Evolutionary conservation across 64 coral and sea anemone species (phyloP), one percentile per base, ranked within the genome.

Genomic region (Orbicella faveolata): DNA sequence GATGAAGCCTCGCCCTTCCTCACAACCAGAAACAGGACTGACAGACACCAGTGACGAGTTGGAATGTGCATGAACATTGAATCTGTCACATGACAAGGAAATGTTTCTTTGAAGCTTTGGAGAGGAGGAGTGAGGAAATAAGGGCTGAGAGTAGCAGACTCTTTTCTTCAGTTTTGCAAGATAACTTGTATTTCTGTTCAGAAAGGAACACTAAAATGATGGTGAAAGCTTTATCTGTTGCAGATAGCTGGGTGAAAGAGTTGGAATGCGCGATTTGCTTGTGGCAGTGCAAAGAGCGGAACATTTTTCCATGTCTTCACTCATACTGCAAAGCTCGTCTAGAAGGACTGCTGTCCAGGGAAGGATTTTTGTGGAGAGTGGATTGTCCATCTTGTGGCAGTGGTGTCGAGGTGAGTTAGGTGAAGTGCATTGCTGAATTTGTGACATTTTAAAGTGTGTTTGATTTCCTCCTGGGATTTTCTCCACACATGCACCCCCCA

Each of bases 261-360:
- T 37, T 81, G 57, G 79, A 81, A 63, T 81, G 79, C 30, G 26
- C 79, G 2, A 57, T 81, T 26, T 81, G 79, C 36, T 59, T 81
- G 10, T 57, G 63, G 14, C 79, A 81, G 54, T 81, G 36, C 79
- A 81, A 33, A 3, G 79, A 81, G 5, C 79, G 57, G 0, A 81
- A 63, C 63, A 57, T 81, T 63, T 57, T 81, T 4, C 79, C 79
- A 26, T 81, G 79, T 81, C 79, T 81, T 81, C 79, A 81, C 30
- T 61, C 79, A 0, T 81, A 64, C 79, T 81, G 79, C 57, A 81
- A 61, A 63, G 14, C 6, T 18, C 63, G 79, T 81, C 55, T 81
- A 14, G 23, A 81, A 81, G 79, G 57, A 26, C 33, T 81, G 54
- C 14, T 81, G 16, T 19, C 3, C 16, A 26, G 19, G 25, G 30